Evolutionary conservation across 2,888 invertebrate genomes (phyloP).

Genomic region (Sinohyriopsis cumingii): DNA sequence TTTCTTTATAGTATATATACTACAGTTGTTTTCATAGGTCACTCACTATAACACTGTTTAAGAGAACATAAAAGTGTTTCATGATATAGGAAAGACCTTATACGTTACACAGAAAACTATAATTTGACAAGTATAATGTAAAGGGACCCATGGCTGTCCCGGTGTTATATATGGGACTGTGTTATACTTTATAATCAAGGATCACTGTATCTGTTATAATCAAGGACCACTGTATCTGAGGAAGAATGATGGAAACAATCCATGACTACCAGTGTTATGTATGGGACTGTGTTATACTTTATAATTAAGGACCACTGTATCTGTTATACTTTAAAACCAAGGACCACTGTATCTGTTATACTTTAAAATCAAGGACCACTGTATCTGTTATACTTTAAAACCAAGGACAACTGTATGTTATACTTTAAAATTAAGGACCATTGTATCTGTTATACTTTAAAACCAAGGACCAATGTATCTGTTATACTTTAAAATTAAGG

Average conservation of each 20-base stretch:
- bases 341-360: neutral
- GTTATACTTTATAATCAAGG: neutral
- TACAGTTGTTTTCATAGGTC: too few species aligned
- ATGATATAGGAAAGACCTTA: too few species aligned
- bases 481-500: neutral
- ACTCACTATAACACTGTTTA: too few species aligned
- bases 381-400: neutral
- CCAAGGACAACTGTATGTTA: neutral
- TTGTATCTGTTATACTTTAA: too few species aligned
- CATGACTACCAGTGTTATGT: neutral
- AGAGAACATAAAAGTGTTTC: too few species aligned
- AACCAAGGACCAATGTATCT: too few species aligned
- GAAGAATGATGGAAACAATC: neutral
- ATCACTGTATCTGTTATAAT: neutral
- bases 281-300: too few species aligned
- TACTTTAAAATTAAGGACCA: neutral
- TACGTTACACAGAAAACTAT: too few species aligned
- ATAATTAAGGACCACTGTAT: too few species aligned
- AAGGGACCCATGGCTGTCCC: neutral
- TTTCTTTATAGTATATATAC: too few species aligned
- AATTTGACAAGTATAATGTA: too few species aligned
- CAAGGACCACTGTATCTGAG: neutral
- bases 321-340: neutral
- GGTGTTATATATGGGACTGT: too few species aligned
- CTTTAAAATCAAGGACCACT: neutral